These are phyloP conservation scores for Xanthorhoe designata DNA, from an alignment of 2,888 invertebrate species.

Conservation along the genomic window DNA sequence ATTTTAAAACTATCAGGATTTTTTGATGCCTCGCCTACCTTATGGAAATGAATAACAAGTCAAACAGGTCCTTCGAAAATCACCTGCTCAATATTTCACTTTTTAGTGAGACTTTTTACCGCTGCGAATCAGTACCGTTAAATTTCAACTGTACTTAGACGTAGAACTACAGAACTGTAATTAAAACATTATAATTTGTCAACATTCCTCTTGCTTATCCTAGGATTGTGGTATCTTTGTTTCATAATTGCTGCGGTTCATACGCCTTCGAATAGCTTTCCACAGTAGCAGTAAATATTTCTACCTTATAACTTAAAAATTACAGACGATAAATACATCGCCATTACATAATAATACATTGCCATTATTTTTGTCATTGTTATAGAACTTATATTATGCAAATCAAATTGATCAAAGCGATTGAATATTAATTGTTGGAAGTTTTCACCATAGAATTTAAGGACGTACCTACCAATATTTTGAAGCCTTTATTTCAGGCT, in stretches of 20 bases:
- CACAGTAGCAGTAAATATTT: not conserved
- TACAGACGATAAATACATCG: no score
- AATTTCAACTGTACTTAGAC: conserved; percentile 19
- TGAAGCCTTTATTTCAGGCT: no score
- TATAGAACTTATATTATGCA: no score
- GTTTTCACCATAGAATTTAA: no score
- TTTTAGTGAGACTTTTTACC: conserved; percentile 28
- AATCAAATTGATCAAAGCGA: no score
- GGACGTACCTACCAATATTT: no score
- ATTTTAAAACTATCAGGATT: conserved; percentile 3
- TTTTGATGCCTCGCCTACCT: conserved; percentile 3
- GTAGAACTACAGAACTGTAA: conserved; percentile 20
- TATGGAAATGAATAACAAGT: conserved; percentile 13
- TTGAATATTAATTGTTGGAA: no score
- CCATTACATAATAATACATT: no score
- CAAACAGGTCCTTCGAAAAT: conserved; percentile 26
- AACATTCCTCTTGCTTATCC: not conserved
- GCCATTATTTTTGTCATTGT: no score
- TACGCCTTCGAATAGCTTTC: not conserved
- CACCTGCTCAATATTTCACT: conserved; percentile 18
- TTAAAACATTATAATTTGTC: conserved; percentile 4
- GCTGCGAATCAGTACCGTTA: conserved; percentile 26
- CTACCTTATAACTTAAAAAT: no score
- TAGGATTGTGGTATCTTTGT: not conserved
- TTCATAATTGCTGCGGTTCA: not conserved